A percentile compares a stretch with the other conserved stretches of the same genome.
Conservation (phyloP, 1,140 invertebrate genomes). For the Aleiodes sp. region DNA sequence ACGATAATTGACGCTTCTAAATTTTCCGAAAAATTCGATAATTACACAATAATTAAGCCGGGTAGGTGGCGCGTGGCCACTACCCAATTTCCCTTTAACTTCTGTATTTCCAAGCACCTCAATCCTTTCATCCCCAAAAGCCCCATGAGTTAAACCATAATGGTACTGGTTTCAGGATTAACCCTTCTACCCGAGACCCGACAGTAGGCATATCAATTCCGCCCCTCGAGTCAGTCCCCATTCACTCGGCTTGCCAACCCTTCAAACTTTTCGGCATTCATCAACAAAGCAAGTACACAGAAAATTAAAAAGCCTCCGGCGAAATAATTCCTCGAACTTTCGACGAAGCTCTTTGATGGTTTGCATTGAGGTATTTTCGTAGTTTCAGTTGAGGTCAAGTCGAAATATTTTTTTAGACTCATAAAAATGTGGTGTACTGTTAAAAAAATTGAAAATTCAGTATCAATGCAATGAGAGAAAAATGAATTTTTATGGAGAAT, state of each 20-base stretch:
- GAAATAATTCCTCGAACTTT: no score
- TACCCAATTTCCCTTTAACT: background rate
- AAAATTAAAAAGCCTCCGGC: no score
- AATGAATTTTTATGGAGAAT: no score
- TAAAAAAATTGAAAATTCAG: no score
- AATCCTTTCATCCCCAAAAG: background rate
- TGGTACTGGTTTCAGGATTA: background rate
- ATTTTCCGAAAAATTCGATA: constrained; percentile 31
- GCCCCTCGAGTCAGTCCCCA: background rate
- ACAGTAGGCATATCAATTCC: background rate
- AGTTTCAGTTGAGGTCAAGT: no score
- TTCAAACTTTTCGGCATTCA: background rate
- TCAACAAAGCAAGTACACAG: no score
- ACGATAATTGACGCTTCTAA: background rate
- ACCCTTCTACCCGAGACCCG: background rate
- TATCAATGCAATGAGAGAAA: no score
- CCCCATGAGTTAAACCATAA: background rate
- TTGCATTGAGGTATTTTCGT: no score
- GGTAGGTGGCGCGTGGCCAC: background rate
- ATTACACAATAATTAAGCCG: constrained; percentile 44
- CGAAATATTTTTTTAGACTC: no score
- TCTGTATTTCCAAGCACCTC: background rate
- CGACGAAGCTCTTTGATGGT: no score
- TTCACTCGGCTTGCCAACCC: background rate
- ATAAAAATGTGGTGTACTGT: no score